phyloP scores from a whole-genome alignment of 2,797 vertebrate genomes.

The Pipistrellus pipistrellus region DNA sequence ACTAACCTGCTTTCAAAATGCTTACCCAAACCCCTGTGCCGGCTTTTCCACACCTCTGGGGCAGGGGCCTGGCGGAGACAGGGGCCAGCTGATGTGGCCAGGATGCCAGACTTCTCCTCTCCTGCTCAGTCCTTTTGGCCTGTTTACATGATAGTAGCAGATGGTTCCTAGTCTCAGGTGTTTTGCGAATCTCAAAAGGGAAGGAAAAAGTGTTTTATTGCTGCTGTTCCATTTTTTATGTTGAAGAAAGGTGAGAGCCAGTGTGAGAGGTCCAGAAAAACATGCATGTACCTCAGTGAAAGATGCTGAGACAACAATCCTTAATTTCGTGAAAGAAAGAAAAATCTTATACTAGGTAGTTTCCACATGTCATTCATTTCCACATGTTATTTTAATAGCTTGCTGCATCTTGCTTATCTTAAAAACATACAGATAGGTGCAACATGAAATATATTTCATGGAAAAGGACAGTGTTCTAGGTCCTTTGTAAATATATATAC shows the following conservation, averaged over 20 bases:
- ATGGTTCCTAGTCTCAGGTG: slow-evolving; percentile 81
- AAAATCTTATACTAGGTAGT: background rate
- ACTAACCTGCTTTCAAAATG: background rate
- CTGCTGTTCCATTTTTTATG: slow-evolving; percentile 72
- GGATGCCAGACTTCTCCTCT: slow-evolving; percentile 54
- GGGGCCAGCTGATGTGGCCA: slow-evolving; percentile 9
- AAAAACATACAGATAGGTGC: background rate
- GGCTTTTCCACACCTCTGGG: slow-evolving; percentile 19
- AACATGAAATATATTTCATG: background rate
- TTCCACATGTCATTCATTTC: background rate
- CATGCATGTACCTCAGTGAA: background rate
- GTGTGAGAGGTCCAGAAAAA: slow-evolving; percentile 33
- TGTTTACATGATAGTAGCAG: slow-evolving; percentile 64
- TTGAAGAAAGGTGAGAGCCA: slow-evolving; percentile 71
- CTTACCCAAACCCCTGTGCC: slow-evolving; percentile 31
- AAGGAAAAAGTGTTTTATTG: slow-evolving; percentile 54
- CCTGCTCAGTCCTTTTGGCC: slow-evolving; percentile 70
- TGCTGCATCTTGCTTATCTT: background rate
- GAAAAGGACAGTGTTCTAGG: background rate
- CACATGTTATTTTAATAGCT: background rate
- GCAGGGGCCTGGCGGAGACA: background rate
- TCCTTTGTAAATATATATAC: background rate
- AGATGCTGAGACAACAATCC: slow-evolving; percentile 5
- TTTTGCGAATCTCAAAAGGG: slow-evolving; percentile 75
- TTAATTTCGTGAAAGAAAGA: background rate